A percentile compares a stretch with the other conserved stretches of the same genome.
Conservation (phyloP, 2,888 invertebrate species). For the Ophion ventricosus region DNA sequence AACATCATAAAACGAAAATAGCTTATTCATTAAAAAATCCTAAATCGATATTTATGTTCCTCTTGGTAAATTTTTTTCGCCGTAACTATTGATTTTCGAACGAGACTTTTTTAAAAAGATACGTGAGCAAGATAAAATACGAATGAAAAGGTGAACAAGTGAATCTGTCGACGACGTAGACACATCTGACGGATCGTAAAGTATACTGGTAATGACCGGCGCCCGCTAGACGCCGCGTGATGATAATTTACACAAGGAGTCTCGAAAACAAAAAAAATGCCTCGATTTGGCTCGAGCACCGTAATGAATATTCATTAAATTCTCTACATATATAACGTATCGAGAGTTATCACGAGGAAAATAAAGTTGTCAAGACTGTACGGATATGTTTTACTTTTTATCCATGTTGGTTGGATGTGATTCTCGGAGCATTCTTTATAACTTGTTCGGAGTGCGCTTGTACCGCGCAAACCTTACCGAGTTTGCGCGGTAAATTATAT, state of each 20-base stretch:
- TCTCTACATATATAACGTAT: slow-evolving; percentile 10
- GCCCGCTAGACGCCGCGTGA: slow-evolving; percentile 11
- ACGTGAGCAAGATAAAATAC: slow-evolving; percentile 3
- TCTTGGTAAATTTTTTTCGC: background rate
- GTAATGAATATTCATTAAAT: slow-evolving; percentile 57
- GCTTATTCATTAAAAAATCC: background rate
- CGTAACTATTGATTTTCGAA: background rate
- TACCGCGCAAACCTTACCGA: slow-evolving; percentile 22
- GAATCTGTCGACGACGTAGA: background rate
- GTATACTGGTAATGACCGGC: slow-evolving; percentile 34
- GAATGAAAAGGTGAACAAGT: slow-evolving; percentile 6
- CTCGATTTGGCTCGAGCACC: slow-evolving; percentile 28
- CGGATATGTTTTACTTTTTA: slow-evolving; percentile 22
- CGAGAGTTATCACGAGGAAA: slow-evolving; percentile 26
- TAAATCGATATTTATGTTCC: background rate
- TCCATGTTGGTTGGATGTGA: slow-evolving; percentile 20
- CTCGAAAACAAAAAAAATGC: slow-evolving; percentile 26
- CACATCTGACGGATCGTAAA: slow-evolving; percentile 22
- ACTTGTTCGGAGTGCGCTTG: slow-evolving; percentile 56
- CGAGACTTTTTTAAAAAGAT: background rate
- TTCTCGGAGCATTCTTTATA: slow-evolving; percentile 49
- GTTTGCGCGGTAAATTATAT: slow-evolving; percentile 54
- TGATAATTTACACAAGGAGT: slow-evolving; percentile 20
- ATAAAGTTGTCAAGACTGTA: slow-evolving; percentile 43
- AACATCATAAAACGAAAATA: background rate